Evolutionary conservation across 2,888 invertebrate species (phyloP).

Genomic region (Sceliomorpha sp.): DNA sequence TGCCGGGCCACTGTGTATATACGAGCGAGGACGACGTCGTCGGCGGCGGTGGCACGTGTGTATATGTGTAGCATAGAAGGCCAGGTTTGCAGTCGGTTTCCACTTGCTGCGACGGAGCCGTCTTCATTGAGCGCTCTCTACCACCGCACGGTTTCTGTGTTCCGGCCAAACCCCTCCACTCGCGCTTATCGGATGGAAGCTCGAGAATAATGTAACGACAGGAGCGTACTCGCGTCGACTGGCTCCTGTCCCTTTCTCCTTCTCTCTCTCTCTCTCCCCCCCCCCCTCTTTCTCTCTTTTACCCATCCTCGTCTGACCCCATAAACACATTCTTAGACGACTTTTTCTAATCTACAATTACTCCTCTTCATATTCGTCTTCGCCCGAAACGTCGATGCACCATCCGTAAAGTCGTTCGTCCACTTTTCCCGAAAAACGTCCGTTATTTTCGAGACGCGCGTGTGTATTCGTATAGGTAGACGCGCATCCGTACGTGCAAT

Average conservation of each 20-base stretch:
- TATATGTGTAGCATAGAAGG: conserved; percentile 50
- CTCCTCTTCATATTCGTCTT: no score
- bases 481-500: conserved; percentile 4
- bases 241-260: conserved; percentile 2
- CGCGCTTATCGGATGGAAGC: conserved; percentile 45
- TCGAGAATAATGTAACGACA: conserved; percentile 43
- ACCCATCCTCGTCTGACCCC: no score
- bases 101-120: conserved; percentile 49
- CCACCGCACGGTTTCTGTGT: conserved; percentile 44
- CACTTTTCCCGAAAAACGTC: no score
- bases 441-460: no score
- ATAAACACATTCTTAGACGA: no score
- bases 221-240: conserved; percentile 22
- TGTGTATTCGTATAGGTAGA: conserved; percentile 8
- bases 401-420: no score
- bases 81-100: conserved; percentile 26
- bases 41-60: conserved; percentile 13
- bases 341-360: no score
- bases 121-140: conserved; percentile 55
- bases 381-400: no score
- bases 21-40: not conserved
- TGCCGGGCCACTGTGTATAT: no score
- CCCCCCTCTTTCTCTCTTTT: conserved; percentile 3
- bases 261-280: conserved; percentile 7
- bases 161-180: conserved; percentile 46